These are phyloP conservation scores for Aphelenchoides avenae DNA, from an alignment of 1,140 invertebrate species.

Conservation along the genomic window DNA sequence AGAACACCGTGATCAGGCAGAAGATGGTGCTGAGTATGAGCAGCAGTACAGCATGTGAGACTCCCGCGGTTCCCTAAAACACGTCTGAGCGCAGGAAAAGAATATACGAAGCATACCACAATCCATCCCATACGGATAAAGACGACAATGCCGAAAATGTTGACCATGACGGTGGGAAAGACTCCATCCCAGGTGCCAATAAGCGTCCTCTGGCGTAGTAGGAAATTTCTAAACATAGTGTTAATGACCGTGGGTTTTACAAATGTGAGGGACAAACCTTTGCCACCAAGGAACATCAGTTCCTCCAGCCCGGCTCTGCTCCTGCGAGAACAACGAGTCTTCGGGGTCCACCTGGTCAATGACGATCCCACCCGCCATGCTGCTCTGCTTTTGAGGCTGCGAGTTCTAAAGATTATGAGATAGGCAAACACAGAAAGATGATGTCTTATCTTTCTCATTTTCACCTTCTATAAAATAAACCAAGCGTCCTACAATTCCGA, in stretches of 20 bases:
- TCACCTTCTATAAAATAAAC: too few relatives aligned
- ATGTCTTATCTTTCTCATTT: too few relatives aligned
- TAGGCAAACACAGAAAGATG: too few relatives aligned
- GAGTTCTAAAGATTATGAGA: too few relatives aligned
- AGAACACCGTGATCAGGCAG: slow-evolving; percentile 81
- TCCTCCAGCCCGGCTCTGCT: slow-evolving; percentile 9
- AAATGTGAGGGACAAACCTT: slow-evolving; percentile 21
- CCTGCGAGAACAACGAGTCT: slow-evolving; percentile 28
- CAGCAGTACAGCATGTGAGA: slow-evolving; percentile 78
- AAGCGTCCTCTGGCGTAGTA: slow-evolving; percentile 83
- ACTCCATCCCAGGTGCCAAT: slow-evolving; percentile 98
- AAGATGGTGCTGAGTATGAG: slow-evolving; percentile 81
- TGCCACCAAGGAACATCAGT: slow-evolving; percentile 47
- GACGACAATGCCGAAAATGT: slow-evolving; percentile 93
- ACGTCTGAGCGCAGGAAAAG: background rate
- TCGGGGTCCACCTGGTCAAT: too few relatives aligned
- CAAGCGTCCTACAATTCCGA: too few relatives aligned
- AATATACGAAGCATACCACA: slow-evolving; percentile 64
- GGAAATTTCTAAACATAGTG: slow-evolving; percentile 68
- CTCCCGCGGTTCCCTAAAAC: slow-evolving; percentile 75
- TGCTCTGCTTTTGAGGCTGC: too few relatives aligned
- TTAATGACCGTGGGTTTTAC: background rate
- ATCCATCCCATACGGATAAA: slow-evolving; percentile 94
- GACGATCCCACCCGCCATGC: too few relatives aligned
- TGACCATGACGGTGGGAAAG: slow-evolving; percentile 86